Base-by-base conservation (phyloP, 37 sponge, comb jelly and placozoan species). In the Crambe crambe region DNA sequence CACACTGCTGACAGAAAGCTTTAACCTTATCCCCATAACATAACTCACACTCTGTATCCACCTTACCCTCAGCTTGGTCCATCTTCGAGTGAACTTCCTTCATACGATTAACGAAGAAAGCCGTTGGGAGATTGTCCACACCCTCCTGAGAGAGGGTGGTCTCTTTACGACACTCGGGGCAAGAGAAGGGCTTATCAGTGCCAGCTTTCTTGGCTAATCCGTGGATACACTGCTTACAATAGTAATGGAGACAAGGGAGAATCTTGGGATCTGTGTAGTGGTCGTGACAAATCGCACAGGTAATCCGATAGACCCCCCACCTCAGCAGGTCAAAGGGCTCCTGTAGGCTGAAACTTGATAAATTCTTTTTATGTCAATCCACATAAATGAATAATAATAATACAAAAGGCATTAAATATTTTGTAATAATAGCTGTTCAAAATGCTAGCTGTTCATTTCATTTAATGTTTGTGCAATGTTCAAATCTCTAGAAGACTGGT, bases 1-100 rank as follows among this genome's bases (percentile, higher is more conserved):
- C 41, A 31, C 78, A 78, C n/a, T 78, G 78, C 6, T 44, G 78
- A 42, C 78, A 78, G 39, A 78, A 78, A 10, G 78, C 78, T 44
- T 39, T 35, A 21, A 42, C 42, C 65, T 42, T 66, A 22, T n/a
- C 67, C 34, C 38, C 64, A 17, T 10, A 6, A 31, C 75, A 74
- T 56, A 51, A 58, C 37, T 74, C 75, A 65, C 66, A 65, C 66
- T 32, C 30, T 2, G 31, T 34, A 26, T 65, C 66, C 35, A 30
- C 66, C 34, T 65, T 65, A 9, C 66, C 66, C 25, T 31, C 32
- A 65, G 35, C 35, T 2, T 30, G 2, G 17, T 65, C 34, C 35
- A 18, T 2, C 31, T 8, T 31, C 2, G 31, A 8, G 35, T 31
- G 31, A 26, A 31, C 34, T 31, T 20, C 35, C 66, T 65, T 65